Evolutionary conservation across 2,888 invertebrate species (phyloP), one percentile per base, ranked within the genome.

Genomic region (Trilocha varians): DNA sequence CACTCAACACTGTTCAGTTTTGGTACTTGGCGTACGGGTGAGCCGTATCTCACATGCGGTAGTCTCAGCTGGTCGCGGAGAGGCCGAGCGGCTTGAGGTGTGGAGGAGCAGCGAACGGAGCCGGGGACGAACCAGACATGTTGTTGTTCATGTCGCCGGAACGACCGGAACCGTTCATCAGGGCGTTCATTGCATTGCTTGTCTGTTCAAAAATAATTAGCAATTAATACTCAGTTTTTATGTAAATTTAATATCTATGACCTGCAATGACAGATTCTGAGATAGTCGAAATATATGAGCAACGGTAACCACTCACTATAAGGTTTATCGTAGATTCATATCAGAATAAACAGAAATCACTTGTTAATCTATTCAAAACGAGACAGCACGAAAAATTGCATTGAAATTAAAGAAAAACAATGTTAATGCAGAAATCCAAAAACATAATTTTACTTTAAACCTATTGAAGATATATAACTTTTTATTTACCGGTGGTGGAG

Each of bases 101-200:
- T 57, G 88, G 74, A 46, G 88, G 88, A 1, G 87, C 71, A 43
- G 68, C 60, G 63, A 79, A 80, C 32, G 79, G 64, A 13, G 83
- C 82, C 35, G 83, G 71, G 16, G 79, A 79, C 47, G 88, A 68
- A 49, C 83, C 88, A 13, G 89, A 89, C 90, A 90, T 90, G 76
- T 90, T 91, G 80, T 91, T 91, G 84, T 90, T 90, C 54, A 90
- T 72, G 67, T 90, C 91, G n/a, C 90, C 90, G 40, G 89, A 76
- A 43, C 82, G 67, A 47, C 74, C 64, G 2, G 83, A 77, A 25
- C 85, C 89, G 69, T 89, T 89, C 83, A 90, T 87, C 59, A 89
- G 69, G 34, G 68, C 65, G 40, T 72, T 67, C 78, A 85, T 80
- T 2, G 80, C 70, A 59, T 78, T 79, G 68, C 70, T 83, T 34